Conservation (phyloP, 2,888 invertebrate genomes). For the Metellina segmentata region DNA sequence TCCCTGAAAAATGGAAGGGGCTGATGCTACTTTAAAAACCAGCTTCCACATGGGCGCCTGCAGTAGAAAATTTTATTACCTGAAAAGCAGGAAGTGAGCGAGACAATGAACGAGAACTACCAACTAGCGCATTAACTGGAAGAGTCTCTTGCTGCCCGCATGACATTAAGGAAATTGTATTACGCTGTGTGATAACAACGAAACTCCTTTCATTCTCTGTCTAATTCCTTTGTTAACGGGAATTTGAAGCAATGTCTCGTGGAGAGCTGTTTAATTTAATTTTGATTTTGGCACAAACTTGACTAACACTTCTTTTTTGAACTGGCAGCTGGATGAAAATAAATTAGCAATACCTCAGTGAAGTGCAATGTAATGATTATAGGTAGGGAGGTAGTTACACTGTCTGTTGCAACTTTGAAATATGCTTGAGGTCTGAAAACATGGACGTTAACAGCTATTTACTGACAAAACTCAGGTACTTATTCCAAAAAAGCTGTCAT, state of each 20-base stretch:
- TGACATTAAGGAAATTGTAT: conserved; percentile 15
- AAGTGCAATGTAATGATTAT: neutral
- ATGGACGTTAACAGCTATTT: too few species aligned
- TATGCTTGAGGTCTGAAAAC: too few species aligned
- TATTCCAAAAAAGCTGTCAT: too few species aligned
- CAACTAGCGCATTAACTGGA: conserved; percentile 8
- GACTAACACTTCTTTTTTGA: neutral
- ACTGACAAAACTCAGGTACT: too few species aligned
- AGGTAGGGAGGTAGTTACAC: too few species aligned
- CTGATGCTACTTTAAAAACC: conserved; percentile 9
- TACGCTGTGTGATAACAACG: neutral
- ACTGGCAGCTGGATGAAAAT: neutral
- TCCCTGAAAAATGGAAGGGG: neutral
- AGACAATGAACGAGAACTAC: conserved; percentile 8
- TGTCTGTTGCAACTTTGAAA: too few species aligned
- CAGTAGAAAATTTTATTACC: conserved; percentile 20
- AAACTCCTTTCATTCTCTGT: conserved; percentile 5
- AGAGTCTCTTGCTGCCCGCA: conserved; percentile 3
- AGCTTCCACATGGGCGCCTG: neutral
- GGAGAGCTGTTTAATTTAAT: conserved; percentile 9
- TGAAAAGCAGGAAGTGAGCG: neutral
- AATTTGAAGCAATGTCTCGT: neutral
- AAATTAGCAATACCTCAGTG: neutral
- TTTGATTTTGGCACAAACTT: conserved; percentile 4
- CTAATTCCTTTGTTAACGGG: neutral